Percentiles rank a stretch among this genome's conserved stretches.
phyloP scores from a whole-genome alignment of 92 coral and sea anemone genomes.

The Parazoanthus atlanticus region DNA sequence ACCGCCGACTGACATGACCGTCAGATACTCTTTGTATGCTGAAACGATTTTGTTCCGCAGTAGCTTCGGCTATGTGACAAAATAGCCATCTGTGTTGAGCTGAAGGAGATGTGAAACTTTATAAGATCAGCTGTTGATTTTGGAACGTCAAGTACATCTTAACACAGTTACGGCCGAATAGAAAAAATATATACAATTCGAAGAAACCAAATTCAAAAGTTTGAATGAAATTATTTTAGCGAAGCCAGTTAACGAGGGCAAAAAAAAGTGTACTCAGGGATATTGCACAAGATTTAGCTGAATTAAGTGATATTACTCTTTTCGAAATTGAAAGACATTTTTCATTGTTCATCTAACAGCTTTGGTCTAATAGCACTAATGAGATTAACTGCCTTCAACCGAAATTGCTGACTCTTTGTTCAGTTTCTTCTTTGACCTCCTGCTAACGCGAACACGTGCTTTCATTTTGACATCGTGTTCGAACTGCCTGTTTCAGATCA shows the following conservation, averaged over 20 bases:
- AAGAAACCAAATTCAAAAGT: too few relatives aligned
- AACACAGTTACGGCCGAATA: too few relatives aligned
- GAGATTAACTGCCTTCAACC: background rate
- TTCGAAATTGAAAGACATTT: background rate
- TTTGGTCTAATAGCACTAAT: background rate
- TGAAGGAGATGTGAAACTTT: background rate
- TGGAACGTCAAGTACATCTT: too few relatives aligned
- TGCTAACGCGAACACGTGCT: background rate
- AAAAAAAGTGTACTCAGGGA: background rate
- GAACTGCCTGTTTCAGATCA: conserved; percentile 32
- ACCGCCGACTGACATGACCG: too few relatives aligned
- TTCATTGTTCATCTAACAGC: background rate
- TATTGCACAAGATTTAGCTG: background rate
- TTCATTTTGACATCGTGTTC: conserved; percentile 10
- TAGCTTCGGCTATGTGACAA: background rate
- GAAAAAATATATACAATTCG: too few relatives aligned
- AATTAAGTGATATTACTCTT: too few relatives aligned
- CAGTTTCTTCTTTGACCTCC: background rate
- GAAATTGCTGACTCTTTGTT: background rate
- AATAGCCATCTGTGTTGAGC: background rate
- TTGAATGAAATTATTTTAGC: background rate
- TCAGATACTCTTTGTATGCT: too few relatives aligned
- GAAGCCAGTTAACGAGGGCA: background rate
- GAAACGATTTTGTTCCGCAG: background rate
- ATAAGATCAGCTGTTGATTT: too few relatives aligned